Conservation (phyloP, 2,797 vertebrate genomes). For the Bufotes viridis region DNA sequence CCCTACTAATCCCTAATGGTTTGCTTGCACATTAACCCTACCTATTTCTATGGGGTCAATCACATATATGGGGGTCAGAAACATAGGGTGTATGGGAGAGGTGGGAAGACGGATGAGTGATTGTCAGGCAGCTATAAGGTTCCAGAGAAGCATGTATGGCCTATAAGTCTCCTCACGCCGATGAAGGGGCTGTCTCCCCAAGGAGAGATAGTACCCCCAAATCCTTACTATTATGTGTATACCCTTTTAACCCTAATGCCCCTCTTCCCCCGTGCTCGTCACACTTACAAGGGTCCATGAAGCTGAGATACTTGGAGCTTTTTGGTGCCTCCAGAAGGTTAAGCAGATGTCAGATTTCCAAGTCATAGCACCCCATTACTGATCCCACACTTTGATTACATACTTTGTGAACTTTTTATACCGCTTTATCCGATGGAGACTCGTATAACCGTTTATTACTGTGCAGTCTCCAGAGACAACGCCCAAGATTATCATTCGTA, state of each 20-base stretch:
- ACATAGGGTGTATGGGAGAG: no score
- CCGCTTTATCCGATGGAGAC: not conserved
- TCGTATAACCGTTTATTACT: not conserved
- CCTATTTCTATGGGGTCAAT: no score
- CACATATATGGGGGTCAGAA: no score
- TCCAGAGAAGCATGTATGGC: no score
- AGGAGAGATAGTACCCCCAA: no score
- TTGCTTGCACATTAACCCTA: no score
- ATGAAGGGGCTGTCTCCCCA: no score
- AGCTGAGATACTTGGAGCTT: not conserved
- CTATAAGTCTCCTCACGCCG: no score
- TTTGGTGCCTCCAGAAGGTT: not conserved
- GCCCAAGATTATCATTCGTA: constrained; percentile 8
- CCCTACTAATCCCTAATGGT: no score
- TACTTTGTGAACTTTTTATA: not conserved
- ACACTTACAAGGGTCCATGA: not conserved
- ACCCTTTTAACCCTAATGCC: not conserved
- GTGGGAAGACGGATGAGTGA: no score
- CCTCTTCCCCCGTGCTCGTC: not conserved
- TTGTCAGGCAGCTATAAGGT: no score
- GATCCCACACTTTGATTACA: not conserved
- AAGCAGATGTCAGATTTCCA: not conserved
- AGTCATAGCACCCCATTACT: not conserved
- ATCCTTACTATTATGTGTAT: not conserved
- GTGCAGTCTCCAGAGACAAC: not conserved